phyloP scores from a whole-genome alignment of 2,888 invertebrate genomes.

The Phyllotreta cruciferae region DNA sequence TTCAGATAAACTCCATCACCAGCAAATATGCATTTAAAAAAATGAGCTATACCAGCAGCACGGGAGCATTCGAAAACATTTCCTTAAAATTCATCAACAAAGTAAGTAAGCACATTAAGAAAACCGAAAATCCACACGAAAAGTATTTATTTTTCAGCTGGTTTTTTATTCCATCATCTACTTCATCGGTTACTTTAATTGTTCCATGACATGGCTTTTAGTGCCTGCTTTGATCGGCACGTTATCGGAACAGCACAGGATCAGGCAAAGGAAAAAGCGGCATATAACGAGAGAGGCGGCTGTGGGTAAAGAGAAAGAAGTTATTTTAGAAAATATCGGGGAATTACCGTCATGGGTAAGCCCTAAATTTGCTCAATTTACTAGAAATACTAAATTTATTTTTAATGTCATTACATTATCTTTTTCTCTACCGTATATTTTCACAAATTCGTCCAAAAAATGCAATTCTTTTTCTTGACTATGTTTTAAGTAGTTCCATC shows the following conservation, averaged over 20 bases:
- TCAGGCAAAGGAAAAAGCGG: slow-evolving; percentile 33
- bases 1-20: not conserved
- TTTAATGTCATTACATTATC: too few species aligned
- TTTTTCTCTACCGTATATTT: too few species aligned
- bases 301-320: slow-evolving; percentile 44
- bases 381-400: too few species aligned
- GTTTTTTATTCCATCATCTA: slow-evolving; percentile 41
- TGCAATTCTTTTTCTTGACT: too few species aligned
- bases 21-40: slow-evolving; percentile 6
- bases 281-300: slow-evolving; percentile 40
- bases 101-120: not conserved
- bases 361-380: not conserved
- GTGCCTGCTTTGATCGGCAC: slow-evolving; percentile 37
- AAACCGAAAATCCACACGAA: not conserved
- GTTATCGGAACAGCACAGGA: slow-evolving; percentile 31
- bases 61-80: slow-evolving; percentile 7
- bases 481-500: too few species aligned
- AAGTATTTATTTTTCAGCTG: slow-evolving; percentile 35
- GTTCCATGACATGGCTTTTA: slow-evolving; percentile 44
- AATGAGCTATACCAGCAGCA: not conserved
- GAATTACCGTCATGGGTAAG: slow-evolving; percentile 49
- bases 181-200: slow-evolving; percentile 43
- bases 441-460: too few species aligned
- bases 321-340: slow-evolving; percentile 40
- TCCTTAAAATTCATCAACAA: not conserved